Base-by-base conservation (phyloP, 2,888 invertebrate genomes). In the Meganola albula region DNA sequence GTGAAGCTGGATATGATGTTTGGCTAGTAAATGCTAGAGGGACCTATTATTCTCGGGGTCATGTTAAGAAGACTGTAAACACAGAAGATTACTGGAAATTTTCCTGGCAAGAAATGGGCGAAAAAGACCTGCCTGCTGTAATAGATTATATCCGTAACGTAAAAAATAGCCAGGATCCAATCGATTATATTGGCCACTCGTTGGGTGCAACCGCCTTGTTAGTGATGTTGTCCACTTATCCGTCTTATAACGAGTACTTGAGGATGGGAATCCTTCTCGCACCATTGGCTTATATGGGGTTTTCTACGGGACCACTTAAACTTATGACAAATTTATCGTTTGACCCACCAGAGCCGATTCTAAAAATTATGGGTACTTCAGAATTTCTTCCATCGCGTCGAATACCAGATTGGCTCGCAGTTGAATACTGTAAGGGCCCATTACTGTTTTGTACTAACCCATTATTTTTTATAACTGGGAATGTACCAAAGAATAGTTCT, bases 21-120 rank as follows among this genome's bases (percentile, higher is more conserved):
- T 93, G 82, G 93, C 87, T 75, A 87, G 71, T 75, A 6, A 88
- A 88, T 26, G 70, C 76, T 0, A 66, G 79, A 58, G 80, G 82
- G 1, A 80, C 76, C 38, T 63, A 64, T 37, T 80, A 78, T 40
- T 80, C 77, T 0, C 63, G 71, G 22, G 67, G 63, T 3, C 77
- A 79, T 40, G 31, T 51, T 2, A 37, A 50, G 7, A 47, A 48
- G 31, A 48, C 53, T 4, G 39, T 62, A 1, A 55, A 69, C 14
- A 58, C 62, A 2, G 27, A 39, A 1, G 46, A 55, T 4, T 80
- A 58, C 40, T 80, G 80, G 79, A 61, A 58, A 3, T 80, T 80
- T 35, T 65, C 72, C 3, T 80, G 64, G 56, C 68, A 78, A 38
- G 74, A 82, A 66, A 74, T 82, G 45, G 79, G 80, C 5, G 46